A percentile compares a stretch with the other conserved stretches of the same genome.
Evolutionary conservation across 2,113 vertebrate genomes (phyloP).

Genomic region (Corvus hawaiiensis): DNA sequence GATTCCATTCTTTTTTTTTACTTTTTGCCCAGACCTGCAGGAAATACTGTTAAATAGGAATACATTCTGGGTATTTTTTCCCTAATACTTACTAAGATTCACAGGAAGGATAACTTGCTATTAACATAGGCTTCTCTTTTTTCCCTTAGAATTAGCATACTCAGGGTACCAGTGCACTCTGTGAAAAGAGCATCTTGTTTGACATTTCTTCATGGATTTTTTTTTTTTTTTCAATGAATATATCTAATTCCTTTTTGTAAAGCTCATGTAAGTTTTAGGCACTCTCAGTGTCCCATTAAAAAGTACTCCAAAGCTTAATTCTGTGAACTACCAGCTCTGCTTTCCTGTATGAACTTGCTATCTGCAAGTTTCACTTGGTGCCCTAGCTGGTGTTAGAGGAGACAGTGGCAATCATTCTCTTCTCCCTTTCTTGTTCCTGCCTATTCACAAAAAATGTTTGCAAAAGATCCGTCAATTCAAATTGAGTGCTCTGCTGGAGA

Average conservation of each 20-base stretch:
- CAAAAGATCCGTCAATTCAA: neutral
- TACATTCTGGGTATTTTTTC: neutral
- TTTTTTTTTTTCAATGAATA: neutral
- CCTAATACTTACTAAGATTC: neutral
- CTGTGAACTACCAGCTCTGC: neutral
- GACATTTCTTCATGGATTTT: neutral
- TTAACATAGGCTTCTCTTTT: neutral
- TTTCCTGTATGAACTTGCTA: neutral
- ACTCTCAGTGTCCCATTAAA: neutral
- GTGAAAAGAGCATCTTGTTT: neutral
- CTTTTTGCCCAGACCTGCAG: neutral
- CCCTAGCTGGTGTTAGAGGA: neutral
- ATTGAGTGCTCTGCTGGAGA: constrained; percentile 38
- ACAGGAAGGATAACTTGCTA: neutral
- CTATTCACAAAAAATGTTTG: neutral
- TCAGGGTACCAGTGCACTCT: neutral
- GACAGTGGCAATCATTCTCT: neutral
- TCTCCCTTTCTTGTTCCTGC: neutral
- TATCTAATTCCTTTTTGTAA: neutral
- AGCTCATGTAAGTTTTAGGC: neutral
- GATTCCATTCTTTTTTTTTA: neutral
- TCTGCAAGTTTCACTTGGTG: neutral
- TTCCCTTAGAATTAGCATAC: neutral
- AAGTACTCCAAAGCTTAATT: neutral
- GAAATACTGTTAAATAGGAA: neutral